A percentile compares a stretch with the other conserved stretches of the same genome.
Evolutionary conservation across 2,113 vertebrate species (phyloP).

Genomic region (Cariama cristata): DNA sequence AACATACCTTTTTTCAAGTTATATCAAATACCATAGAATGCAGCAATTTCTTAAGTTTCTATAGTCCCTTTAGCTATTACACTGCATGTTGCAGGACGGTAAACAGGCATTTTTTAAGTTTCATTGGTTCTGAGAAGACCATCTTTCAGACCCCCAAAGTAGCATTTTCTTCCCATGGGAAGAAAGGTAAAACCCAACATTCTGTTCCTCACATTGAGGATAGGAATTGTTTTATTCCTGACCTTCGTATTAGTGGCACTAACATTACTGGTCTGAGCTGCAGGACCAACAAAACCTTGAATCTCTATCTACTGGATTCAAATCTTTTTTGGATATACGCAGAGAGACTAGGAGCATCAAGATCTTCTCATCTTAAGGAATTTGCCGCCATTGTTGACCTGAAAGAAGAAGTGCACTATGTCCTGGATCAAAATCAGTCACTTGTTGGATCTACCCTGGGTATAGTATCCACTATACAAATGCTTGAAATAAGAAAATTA

Average conservation of each 20-base stretch:
- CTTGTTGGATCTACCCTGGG: slow-evolving; percentile 83
- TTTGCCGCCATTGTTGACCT: slow-evolving; percentile 93
- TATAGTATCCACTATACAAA: slow-evolving; percentile 60
- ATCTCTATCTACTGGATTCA: slow-evolving; percentile 92
- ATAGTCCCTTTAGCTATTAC: slow-evolving; percentile 87
- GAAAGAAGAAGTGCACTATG: slow-evolving; percentile 92
- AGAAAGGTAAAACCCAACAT: slow-evolving; percentile 52
- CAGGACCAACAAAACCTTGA: slow-evolving; percentile 94
- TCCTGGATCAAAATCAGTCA: slow-evolving; percentile 82
- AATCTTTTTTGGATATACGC: slow-evolving; percentile 93
- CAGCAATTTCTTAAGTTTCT: slow-evolving; percentile 84
- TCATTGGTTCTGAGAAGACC: slow-evolving; percentile 55
- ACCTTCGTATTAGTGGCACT: slow-evolving; percentile 23
- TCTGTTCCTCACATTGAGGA: slow-evolving; percentile 85
- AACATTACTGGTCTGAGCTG: slow-evolving; percentile 88
- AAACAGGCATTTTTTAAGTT: slow-evolving; percentile 57
- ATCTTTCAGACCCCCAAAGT: slow-evolving; percentile 54
- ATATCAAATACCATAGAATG: slow-evolving; percentile 77
- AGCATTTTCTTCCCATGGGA: slow-evolving; percentile 74
- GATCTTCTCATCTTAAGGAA: slow-evolving; percentile 60
- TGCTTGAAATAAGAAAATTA: not conserved
- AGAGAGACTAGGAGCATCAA: slow-evolving; percentile 85
- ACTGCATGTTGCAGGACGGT: slow-evolving; percentile 90
- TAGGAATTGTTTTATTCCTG: slow-evolving; percentile 49
- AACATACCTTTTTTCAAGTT: slow-evolving; percentile 75